Percentiles rank a stretch among this genome's conserved stretches.
These are phyloP conservation scores for Melanostoma mellinum DNA, from an alignment of 2,888 invertebrate species.

Conservation along the genomic window DNA sequence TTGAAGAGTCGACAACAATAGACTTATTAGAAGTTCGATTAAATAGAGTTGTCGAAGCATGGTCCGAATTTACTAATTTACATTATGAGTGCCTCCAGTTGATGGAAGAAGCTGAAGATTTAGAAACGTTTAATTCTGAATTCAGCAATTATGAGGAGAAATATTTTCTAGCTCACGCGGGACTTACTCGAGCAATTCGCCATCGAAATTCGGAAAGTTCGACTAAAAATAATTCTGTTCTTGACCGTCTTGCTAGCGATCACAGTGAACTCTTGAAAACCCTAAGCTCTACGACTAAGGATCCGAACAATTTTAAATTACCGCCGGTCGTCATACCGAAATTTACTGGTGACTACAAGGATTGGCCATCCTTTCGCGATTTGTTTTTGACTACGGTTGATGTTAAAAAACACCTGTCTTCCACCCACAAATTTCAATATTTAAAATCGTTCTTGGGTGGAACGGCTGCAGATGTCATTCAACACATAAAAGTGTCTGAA, in stretches of 20 bases:
- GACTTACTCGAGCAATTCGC: not conserved
- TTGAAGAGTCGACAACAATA: no score
- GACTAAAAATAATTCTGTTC: not conserved
- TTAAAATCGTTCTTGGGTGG: constrained; percentile 54
- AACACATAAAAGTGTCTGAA: constrained; percentile 57
- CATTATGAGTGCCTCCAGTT: no score
- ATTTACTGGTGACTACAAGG: constrained; percentile 56
- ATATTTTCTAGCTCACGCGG: not conserved
- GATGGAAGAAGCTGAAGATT: no score
- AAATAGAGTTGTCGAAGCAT: no score
- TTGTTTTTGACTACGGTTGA: constrained; percentile 52
- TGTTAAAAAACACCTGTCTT: constrained; percentile 33
- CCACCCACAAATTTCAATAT: constrained; percentile 62
- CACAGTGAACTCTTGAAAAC: not conserved
- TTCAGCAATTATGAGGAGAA: not conserved
- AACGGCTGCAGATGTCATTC: constrained; percentile 50
- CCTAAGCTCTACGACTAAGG: not conserved
- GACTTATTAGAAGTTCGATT: no score
- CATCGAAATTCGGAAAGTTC: not conserved
- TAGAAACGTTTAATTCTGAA: not conserved
- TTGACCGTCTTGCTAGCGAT: not conserved
- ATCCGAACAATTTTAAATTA: not conserved
- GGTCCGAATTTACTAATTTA: no score
- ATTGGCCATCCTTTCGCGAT: constrained; percentile 66
- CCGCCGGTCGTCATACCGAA: constrained; percentile 50